Evolutionary conservation across 2,888 invertebrate genomes (phyloP).

Genomic region (Luperina testacea): DNA sequence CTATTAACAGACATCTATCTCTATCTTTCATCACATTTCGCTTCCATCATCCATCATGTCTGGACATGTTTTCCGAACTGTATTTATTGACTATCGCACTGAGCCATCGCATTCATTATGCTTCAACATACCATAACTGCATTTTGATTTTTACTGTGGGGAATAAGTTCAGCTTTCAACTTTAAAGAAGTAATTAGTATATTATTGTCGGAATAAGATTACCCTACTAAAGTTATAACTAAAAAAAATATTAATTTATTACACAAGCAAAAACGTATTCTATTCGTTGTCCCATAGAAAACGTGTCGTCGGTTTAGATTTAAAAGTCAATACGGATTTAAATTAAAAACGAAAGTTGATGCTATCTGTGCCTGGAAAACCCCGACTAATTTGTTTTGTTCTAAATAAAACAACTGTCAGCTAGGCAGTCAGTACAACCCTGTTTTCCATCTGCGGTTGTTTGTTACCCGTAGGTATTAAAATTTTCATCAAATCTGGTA

Average conservation of each 20-base stretch:
- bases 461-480: constrained; percentile 66
- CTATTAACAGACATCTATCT: constrained; percentile 77
- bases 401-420: constrained; percentile 55
- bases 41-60: constrained; percentile 87
- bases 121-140: constrained; percentile 27
- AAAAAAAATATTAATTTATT: background rate
- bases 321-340: constrained; percentile 17
- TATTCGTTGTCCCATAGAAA: background rate
- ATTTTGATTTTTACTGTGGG: constrained; percentile 20
- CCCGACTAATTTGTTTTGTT: constrained; percentile 39
- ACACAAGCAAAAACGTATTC: background rate
- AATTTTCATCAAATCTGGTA: constrained; percentile 79
- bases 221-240: background rate
- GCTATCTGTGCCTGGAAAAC: constrained; percentile 16
- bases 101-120: constrained; percentile 84
- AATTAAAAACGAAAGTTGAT: constrained; percentile 27
- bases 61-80: constrained; percentile 87
- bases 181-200: background rate
- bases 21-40: constrained; percentile 84
- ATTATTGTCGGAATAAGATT: background rate
- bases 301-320: constrained; percentile 12
- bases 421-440: constrained; percentile 36
- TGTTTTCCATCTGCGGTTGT: constrained; percentile 62
- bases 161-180: background rate
- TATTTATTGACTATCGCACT: constrained; percentile 86